Conservation (phyloP, 1,140 invertebrate species). For the Armadillidium nasatum region DNA sequence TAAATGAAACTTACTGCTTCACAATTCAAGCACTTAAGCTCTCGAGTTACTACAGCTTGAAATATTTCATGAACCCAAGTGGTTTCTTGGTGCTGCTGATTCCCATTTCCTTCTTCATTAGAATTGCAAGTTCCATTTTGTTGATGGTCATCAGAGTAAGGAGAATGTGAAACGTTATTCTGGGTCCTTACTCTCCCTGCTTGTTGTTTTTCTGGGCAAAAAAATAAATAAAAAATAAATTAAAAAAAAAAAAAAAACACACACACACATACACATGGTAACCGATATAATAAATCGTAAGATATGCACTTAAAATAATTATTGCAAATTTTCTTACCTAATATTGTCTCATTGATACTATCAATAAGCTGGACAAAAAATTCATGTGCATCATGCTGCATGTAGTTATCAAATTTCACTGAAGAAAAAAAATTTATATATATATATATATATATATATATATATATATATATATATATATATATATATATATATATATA, state of each 20-base stretch:
- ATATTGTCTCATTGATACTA: conserved; percentile 87
- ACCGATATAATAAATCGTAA: too few relatives aligned
- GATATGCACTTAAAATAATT: too few relatives aligned
- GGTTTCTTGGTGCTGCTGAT: conserved; percentile 60
- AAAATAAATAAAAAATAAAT: not conserved
- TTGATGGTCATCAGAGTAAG: not conserved
- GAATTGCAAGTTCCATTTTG: not conserved
- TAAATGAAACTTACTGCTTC: conserved; percentile 73
- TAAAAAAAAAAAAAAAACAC: too few relatives aligned
- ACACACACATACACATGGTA: too few relatives aligned
- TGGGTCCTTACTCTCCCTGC: conserved; percentile 24
- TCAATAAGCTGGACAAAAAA: conserved; percentile 99
- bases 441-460: not conserved
- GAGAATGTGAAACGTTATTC: conserved; percentile 22
- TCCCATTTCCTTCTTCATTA: conserved; percentile 30
- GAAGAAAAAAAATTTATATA: conserved; percentile 45
- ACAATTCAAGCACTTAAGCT: conserved; percentile 98
- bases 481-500: too few relatives aligned
- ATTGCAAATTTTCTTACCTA: conserved; percentile 59
- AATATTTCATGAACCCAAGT: conserved; percentile 99
- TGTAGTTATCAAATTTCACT: conserved; percentile 89
- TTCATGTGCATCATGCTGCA: conserved; percentile 99
- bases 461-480: too few relatives aligned
- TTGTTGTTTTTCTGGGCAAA: conserved; percentile 34
- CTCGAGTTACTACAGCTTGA: conserved; percentile 97